Conservation (phyloP, 2,113 vertebrate genomes). For the Erinaceus europaeus region DNA sequence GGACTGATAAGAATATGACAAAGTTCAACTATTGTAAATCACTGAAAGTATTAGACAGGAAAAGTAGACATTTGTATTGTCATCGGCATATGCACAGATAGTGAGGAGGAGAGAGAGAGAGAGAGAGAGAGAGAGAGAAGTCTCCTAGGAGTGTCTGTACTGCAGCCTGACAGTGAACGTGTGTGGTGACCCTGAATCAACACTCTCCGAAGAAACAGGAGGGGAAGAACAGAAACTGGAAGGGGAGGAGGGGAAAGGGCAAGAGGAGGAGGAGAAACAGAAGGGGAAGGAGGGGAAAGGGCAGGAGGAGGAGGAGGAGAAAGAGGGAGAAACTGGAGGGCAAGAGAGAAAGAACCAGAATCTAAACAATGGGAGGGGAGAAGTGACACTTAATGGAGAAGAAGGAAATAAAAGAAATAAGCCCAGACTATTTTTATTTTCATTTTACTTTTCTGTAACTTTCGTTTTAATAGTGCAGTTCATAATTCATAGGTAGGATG, state of each 20-base stretch:
- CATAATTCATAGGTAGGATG: slow-evolving; percentile 2
- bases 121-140: neutral
- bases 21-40: neutral
- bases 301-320: neutral
- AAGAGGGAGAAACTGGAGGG: neutral
- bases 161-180: neutral
- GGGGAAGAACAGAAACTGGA: neutral
- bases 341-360: neutral
- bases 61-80: no score
- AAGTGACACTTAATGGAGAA: neutral
- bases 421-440: neutral
- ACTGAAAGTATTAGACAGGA: neutral
- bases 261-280: neutral
- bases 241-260: neutral
- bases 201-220: neutral
- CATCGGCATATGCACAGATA: no score
- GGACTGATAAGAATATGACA: neutral
- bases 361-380: neutral
- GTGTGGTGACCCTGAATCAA: neutral
- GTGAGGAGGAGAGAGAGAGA: neutral
- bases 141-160: no score
- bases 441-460: slow-evolving; percentile 3
- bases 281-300: neutral
- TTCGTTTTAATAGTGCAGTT: slow-evolving; percentile 34
- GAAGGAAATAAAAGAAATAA: slow-evolving; percentile 20